These are phyloP conservation scores for Eudorcas thomsonii DNA, from an alignment of 2,113 vertebrate genomes.

Conservation along the genomic window DNA sequence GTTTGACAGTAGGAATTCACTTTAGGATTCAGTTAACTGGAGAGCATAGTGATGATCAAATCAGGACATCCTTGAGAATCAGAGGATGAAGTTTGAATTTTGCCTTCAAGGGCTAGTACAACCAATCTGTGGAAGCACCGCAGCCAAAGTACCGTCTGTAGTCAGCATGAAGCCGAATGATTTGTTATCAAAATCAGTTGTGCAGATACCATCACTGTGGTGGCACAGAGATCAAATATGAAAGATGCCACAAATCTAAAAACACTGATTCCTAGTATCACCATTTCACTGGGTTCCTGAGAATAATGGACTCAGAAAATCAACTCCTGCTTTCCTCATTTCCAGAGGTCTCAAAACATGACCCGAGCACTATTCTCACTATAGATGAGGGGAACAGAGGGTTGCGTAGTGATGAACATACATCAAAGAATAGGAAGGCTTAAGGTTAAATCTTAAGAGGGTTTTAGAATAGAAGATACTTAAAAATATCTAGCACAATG, in stretches of 20 bases:
- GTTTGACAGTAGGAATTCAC: neutral
- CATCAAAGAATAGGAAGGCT: neutral
- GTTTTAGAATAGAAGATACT: neutral
- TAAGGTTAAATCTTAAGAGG: neutral
- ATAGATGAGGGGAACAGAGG: neutral
- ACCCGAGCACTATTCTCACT: neutral
- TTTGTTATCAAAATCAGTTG: neutral
- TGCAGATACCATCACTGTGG: neutral
- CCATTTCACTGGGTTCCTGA: neutral
- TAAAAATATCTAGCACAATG: neutral
- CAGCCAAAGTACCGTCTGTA: neutral
- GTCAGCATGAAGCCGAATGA: neutral
- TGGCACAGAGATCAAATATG: neutral
- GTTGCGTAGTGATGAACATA: neutral
- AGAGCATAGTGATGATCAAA: neutral
- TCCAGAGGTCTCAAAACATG: neutral
- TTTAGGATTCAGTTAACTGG: neutral
- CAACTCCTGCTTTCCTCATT: neutral
- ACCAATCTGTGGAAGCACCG: rapidly evolving
- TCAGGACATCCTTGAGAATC: neutral
- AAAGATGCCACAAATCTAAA: neutral
- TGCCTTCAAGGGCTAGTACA: neutral
- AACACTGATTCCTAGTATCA: neutral
- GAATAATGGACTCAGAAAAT: neutral
- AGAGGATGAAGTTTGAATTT: neutral